Conservation (phyloP, 2,888 invertebrate species). For the Nemurella pictetii region DNA sequence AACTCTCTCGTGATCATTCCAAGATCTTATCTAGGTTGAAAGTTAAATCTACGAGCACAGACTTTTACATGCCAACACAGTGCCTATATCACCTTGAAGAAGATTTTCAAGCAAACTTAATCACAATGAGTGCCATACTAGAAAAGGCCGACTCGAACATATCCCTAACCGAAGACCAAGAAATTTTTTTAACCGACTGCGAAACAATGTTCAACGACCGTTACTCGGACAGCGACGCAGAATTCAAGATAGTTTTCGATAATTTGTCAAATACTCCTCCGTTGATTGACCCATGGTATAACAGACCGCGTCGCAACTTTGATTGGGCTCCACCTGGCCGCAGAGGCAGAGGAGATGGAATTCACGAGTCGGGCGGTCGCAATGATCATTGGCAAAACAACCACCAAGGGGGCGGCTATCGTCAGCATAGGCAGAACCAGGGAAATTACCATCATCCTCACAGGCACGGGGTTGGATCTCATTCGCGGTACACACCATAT, state of each 20-base stretch:
- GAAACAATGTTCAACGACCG: constrained; percentile 52
- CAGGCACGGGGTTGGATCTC: constrained; percentile 31
- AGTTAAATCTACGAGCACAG: background rate
- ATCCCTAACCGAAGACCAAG: constrained; percentile 50
- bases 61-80: background rate
- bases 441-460: constrained; percentile 31
- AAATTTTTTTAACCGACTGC: constrained; percentile 53
- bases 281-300: constrained; percentile 53
- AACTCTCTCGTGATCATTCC: constrained; percentile 61
- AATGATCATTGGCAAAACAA: constrained; percentile 24
- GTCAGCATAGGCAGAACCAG: constrained; percentile 16
- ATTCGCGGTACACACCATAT: constrained; percentile 28
- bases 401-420: constrained; percentile 18
- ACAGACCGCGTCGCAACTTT: constrained; percentile 39
- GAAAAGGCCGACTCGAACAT: background rate
- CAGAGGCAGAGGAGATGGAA: background rate
- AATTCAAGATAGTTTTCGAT: constrained; percentile 51
- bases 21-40: constrained; percentile 51
- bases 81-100: background rate
- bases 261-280: constrained; percentile 51
- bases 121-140: background rate
- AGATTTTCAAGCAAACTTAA: background rate
- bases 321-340: constrained; percentile 35
- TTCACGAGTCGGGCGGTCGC: constrained; percentile 21
- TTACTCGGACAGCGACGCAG: constrained; percentile 52